Conservation (phyloP, 2,113 vertebrate species). For the Percina caprodes region DNA sequence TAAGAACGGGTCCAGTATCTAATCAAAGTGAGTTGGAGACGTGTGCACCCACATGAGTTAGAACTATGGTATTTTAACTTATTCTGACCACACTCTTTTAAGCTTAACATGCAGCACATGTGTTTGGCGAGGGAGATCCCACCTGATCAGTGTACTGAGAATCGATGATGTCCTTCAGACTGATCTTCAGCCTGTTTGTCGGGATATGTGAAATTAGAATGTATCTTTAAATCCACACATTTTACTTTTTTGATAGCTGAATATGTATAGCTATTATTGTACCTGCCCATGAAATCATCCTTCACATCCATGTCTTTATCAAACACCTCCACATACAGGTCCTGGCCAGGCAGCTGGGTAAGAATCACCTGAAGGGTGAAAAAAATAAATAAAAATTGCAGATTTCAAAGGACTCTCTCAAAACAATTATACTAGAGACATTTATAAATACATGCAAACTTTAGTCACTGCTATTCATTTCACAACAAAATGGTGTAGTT, state of each 20-base stretch:
- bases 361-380: constrained; percentile 85
- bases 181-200: constrained; percentile 87
- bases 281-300: constrained; percentile 95
- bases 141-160: constrained; percentile 90
- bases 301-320: constrained; percentile 93
- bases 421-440: not conserved
- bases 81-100: not conserved
- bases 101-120: not conserved
- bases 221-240: not conserved
- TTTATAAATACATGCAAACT: not conserved
- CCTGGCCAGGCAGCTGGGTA: constrained; percentile 89
- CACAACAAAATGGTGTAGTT: not conserved
- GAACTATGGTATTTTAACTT: not conserved
- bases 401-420: not conserved
- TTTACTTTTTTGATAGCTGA: not conserved
- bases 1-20: not conserved
- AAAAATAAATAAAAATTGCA: not conserved
- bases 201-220: constrained; percentile 40
- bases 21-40: not conserved
- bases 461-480: not conserved
- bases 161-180: constrained; percentile 85
- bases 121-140: constrained; percentile 24
- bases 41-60: not conserved
- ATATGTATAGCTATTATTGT: not conserved
- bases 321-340: constrained; percentile 88